These are phyloP conservation scores for Momotus momota DNA, from an alignment of 2,797 vertebrate genomes.

Conservation along the genomic window DNA sequence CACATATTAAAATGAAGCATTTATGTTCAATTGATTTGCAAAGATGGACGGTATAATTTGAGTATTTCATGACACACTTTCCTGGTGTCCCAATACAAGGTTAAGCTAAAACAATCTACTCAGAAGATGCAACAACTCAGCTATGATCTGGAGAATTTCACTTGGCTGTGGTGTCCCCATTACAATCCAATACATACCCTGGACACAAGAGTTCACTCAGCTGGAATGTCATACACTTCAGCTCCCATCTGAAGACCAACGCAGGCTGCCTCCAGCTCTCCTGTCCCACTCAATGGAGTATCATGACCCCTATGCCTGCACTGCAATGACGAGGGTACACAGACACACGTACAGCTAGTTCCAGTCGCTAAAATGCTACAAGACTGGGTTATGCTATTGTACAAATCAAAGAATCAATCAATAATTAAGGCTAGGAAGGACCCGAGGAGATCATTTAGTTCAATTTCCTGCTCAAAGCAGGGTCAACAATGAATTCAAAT, in stretches of 20 bases:
- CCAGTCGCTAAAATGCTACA: not conserved
- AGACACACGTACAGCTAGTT: accelerated
- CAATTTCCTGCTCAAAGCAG: not conserved
- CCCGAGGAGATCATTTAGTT: not conserved
- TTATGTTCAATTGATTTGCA: not conserved
- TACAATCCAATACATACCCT: not conserved
- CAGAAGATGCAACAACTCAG: not conserved
- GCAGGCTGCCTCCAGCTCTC: not conserved
- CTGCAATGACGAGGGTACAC: accelerated
- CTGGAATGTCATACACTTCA: not conserved
- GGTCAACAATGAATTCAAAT: not conserved
- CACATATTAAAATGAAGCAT: not conserved
- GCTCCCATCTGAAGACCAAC: not conserved
- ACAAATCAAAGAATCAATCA: not conserved
- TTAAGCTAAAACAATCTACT: not conserved
- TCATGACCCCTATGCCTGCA: not conserved
- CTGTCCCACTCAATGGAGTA: not conserved
- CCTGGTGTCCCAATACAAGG: not conserved
- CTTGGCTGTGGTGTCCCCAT: not conserved
- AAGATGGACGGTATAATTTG: not conserved
- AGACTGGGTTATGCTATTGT: no score
- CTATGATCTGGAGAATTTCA: not conserved
- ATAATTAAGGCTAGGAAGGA: not conserved
- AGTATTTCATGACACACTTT: not conserved
- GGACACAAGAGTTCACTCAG: not conserved